A percentile compares a stretch with the other conserved stretches of the same genome.
Evolutionary conservation across 2,888 invertebrate genomes (phyloP).

Genomic region (Acrocyrtus sp.): DNA sequence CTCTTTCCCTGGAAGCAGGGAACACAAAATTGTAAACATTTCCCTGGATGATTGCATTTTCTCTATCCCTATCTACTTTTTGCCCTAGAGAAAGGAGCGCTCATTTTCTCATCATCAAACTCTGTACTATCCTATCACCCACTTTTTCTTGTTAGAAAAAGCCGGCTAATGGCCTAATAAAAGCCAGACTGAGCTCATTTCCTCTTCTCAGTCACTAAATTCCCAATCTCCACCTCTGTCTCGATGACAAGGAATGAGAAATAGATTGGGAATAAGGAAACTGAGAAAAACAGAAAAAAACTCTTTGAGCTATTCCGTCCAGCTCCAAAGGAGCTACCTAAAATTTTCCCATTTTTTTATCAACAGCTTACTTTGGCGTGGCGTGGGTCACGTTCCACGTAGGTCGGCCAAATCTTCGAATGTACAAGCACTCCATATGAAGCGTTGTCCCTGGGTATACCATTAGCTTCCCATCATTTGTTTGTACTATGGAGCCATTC

Average conservation of each 20-base stretch:
- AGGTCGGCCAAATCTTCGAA: conserved; percentile 84
- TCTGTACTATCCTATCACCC: too few species aligned
- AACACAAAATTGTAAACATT: neutral
- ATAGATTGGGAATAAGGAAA: too few species aligned
- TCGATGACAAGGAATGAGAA: too few species aligned
- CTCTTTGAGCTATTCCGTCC: neutral
- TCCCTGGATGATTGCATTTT: neutral
- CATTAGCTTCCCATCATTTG: conserved; percentile 84
- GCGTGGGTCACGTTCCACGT: conserved; percentile 74
- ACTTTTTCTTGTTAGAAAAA: too few species aligned
- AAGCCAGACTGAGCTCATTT: too few species aligned
- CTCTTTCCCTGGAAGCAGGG: too few species aligned
- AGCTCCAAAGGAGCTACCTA: too few species aligned
- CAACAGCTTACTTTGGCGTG: too few species aligned
- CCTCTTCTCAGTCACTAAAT: too few species aligned
- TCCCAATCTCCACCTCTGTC: too few species aligned
- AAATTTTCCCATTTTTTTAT: conserved; percentile 26
- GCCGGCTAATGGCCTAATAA: too few species aligned
- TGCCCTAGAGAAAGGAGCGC: too few species aligned
- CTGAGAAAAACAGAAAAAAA: neutral
- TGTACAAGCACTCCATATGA: conserved; percentile 70
- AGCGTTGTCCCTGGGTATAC: conserved; percentile 76
- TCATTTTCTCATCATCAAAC: conserved; percentile 33
- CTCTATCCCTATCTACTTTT: conserved; percentile 1
- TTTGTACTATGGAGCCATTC: conserved; percentile 85